Evolutionary conservation across 2,888 invertebrate genomes (phyloP), one percentile per base, ranked within the genome.

Genomic region (Tenthredo livida): DNA sequence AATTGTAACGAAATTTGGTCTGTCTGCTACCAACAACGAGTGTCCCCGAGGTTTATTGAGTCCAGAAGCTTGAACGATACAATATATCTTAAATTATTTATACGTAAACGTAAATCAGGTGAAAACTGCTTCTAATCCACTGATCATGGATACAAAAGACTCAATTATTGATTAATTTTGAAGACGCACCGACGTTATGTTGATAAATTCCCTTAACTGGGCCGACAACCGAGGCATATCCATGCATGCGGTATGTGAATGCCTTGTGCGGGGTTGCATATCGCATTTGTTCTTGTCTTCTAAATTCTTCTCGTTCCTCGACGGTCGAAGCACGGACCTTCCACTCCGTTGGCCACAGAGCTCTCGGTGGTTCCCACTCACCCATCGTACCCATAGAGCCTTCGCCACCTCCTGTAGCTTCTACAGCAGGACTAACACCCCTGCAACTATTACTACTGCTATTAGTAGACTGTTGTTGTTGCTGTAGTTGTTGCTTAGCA

Each of bases 1-100:
- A 89, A 99, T 97, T 54, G 98, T 97, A 33, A 98, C 98, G 93
- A 97, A 98, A 70, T 98, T 97, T 43, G 98, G 99, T 50, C 98
- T 94, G 90, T 97, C 97, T 0, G 97, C 95, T 5, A 96, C 96
- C 88, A 99, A 94, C 90, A 98, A 95, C 1, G 97, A 96, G 91
- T 98, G 97, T n/a, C 97, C 98, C 65, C 97, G 95, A 0, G 97
- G 97, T 92, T 96, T 95, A 3, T 92, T 91, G n/a, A 92, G 87
- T n/a, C 92, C 93, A 3, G 93, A 91, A 84, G 73, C 33, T 84
- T 17, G n/a, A 67, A 70, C 15, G 25, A 3, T 50, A 72, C 65
- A 72, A 47, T 3, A 33, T 54, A 15, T 17, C 17, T 43, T 75
- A 7, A 37, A 33, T 85, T 61, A n/a, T 80, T 67, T 5, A 58